phyloP scores from a whole-genome alignment of 2,113 vertebrate genomes.

The Podarcis raffonei region DNA sequence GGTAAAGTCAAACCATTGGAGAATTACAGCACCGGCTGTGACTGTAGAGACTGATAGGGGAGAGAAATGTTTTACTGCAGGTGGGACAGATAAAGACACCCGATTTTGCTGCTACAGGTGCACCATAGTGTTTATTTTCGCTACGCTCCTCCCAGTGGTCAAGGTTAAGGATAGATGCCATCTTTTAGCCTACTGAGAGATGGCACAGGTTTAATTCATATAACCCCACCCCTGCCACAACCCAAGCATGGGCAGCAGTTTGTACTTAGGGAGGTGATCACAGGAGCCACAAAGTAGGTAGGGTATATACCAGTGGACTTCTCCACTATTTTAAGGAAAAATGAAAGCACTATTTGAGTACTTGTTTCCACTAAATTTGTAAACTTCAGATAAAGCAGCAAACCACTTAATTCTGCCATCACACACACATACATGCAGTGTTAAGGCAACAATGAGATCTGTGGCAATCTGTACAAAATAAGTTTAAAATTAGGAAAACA shows the following conservation, averaged over 20 bases:
- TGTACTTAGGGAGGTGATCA: no score
- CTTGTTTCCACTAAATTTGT: background rate
- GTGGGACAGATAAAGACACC: no score
- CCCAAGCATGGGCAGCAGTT: no score
- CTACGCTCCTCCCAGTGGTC: no score
- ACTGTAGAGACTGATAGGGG: no score
- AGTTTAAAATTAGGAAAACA: constrained; percentile 76
- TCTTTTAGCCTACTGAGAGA: background rate
- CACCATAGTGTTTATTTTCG: no score
- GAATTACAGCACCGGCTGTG: no score
- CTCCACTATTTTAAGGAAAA: background rate
- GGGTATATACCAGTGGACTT: background rate
- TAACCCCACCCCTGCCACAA: no score
- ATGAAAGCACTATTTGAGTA: background rate
- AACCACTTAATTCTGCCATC: background rate
- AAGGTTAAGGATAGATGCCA: background rate
- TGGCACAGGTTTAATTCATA: no score
- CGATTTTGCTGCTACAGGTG: no score
- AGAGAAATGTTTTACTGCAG: no score
- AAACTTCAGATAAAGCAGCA: background rate
- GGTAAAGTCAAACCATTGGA: no score
- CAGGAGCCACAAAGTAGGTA: background rate
- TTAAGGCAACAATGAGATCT: constrained; percentile 41
- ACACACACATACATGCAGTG: constrained; percentile 47
- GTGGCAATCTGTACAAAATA: constrained; percentile 46